Percentiles rank a stretch among this genome's conserved stretches.
Conservation (phyloP, 64 coral and sea anemone genomes). For the Pachyseris speciosa region DNA sequence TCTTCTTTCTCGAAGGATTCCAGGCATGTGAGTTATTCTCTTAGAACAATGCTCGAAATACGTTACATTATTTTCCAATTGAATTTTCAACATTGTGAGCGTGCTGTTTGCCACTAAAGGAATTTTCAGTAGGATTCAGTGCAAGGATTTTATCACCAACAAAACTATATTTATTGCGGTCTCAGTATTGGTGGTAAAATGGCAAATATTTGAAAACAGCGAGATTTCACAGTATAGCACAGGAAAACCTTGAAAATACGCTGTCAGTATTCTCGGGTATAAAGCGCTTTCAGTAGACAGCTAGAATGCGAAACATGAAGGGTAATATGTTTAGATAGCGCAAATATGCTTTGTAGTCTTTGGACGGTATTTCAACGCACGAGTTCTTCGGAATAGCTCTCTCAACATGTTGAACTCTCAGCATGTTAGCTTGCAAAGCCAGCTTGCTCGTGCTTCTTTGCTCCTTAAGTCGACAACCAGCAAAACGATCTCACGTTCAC, state of each 20-base stretch:
- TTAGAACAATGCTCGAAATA: not conserved
- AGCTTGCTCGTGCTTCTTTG: too few species aligned
- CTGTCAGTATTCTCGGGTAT: not conserved
- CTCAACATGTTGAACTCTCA: too few species aligned
- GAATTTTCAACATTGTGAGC: not conserved
- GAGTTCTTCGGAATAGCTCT: too few species aligned
- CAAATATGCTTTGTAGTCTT: too few species aligned
- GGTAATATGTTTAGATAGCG: not conserved
- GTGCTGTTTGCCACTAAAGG: slow-evolving; percentile 6
- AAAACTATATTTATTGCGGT: not conserved
- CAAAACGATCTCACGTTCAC: too few species aligned
- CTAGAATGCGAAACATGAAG: slow-evolving; percentile 19
- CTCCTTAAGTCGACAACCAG: too few species aligned
- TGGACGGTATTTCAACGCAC: too few species aligned
- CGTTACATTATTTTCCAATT: not conserved
- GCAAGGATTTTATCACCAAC: not conserved
- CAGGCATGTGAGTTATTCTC: not conserved
- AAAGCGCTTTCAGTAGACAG: not conserved
- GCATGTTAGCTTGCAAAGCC: too few species aligned
- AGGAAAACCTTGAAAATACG: slow-evolving; percentile 13
- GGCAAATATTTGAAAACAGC: not conserved
- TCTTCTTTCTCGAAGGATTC: too few species aligned
- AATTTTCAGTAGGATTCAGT: not conserved
- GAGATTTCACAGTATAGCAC: not conserved
- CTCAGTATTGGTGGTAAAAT: slow-evolving; percentile 16